Conservation (phyloP, 2,888 invertebrate genomes). For the Pammene aurita region DNA sequence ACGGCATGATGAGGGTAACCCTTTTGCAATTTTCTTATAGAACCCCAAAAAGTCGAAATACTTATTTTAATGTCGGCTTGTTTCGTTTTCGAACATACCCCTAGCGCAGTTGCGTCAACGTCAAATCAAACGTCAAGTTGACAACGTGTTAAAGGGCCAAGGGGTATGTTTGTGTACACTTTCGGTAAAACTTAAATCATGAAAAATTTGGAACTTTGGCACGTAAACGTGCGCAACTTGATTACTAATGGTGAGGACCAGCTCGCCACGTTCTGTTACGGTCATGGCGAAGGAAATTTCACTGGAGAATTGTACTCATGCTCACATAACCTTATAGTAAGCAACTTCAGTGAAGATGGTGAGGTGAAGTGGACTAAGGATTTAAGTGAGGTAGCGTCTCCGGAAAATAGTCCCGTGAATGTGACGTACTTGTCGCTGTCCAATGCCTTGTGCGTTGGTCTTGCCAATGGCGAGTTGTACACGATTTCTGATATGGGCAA, state of each 20-base stretch:
- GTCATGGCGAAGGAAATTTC: constrained; percentile 63
- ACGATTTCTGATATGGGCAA: constrained; percentile 61
- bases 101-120: constrained; percentile 15
- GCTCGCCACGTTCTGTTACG: constrained; percentile 59
- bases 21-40: no score
- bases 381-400: constrained; percentile 60
- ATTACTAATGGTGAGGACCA: constrained; percentile 53
- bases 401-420: constrained; percentile 76
- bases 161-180: constrained; percentile 26
- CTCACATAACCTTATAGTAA: constrained; percentile 68
- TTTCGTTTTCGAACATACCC: constrained; percentile 5
- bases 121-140: constrained; percentile 21
- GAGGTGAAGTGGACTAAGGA: constrained; percentile 65
- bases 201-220: constrained; percentile 72
- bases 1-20: no score
- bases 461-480: constrained; percentile 71
- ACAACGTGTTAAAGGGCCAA: constrained; percentile 31
- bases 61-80: not conserved
- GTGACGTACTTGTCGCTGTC: constrained; percentile 67
- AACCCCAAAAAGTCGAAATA: not conserved
- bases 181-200: constrained; percentile 50
- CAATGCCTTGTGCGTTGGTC: constrained; percentile 65
- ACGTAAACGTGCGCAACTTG: constrained; percentile 59
- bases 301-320: constrained; percentile 66
- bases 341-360: constrained; percentile 60